These are phyloP conservation scores for Symphodus melops DNA, from an alignment of 2,113 vertebrate genomes.

Conservation along the genomic window DNA sequence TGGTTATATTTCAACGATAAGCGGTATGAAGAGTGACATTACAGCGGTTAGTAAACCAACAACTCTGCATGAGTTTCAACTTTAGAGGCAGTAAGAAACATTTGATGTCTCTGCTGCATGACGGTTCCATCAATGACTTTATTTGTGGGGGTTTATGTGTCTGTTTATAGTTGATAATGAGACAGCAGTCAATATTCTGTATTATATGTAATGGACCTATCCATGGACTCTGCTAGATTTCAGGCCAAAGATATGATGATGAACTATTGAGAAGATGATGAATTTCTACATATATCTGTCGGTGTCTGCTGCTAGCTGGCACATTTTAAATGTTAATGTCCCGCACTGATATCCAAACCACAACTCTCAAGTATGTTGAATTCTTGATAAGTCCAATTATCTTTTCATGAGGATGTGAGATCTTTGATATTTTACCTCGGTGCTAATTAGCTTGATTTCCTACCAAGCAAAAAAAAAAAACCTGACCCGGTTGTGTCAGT, in stretches of 20 bases:
- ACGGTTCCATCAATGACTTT: not conserved
- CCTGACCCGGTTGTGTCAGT: not conserved
- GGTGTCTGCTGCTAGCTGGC: not conserved
- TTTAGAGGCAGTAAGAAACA: not conserved
- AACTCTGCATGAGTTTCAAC: not conserved
- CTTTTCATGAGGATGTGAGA: slow-evolving; percentile 8
- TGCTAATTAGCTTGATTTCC: slow-evolving; percentile 1
- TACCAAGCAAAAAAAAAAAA: not conserved
- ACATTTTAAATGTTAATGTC: not conserved
- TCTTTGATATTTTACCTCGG: not conserved
- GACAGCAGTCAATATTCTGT: not conserved
- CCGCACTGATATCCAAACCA: not conserved
- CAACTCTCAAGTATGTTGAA: not conserved
- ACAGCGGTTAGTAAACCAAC: slow-evolving; percentile 2
- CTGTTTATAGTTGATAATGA: not conserved
- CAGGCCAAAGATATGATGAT: not conserved
- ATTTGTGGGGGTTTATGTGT: not conserved
- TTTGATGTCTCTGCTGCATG: not conserved
- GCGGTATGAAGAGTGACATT: not conserved
- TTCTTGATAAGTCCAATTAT: not conserved
- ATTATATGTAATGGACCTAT: no score
- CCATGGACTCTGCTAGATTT: not conserved
- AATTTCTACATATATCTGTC: not conserved
- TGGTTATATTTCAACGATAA: not conserved
- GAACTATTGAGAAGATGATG: not conserved